Base-by-base conservation (phyloP, 2,888 invertebrate genomes). In the Eilema depressum region DNA sequence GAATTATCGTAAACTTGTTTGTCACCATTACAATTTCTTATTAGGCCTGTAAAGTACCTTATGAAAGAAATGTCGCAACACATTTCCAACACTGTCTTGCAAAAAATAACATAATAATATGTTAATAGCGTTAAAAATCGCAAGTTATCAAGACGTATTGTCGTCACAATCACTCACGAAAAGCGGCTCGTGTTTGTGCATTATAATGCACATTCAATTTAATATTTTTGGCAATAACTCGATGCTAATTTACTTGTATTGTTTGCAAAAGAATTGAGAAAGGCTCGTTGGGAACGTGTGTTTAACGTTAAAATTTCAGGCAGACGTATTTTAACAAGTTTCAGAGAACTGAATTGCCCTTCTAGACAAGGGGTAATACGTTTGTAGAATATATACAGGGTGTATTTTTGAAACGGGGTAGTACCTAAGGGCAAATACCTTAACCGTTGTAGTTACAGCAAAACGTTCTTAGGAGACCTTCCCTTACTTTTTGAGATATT, bases 251-350 rank as follows among this genome's bases (percentile, higher is more conserved):
- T 56, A 25, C 33, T 57, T 30, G 33, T 23, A 14, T 20, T 57
- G 37, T 66, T 66, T 59, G n/a, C 61, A 20, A 81, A 70, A 59
- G 1, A 10, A 23, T 61, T 67, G 8, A 73, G 64, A 23, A 53
- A 61, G 33, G 14, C 30, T 47, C 12, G 53, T 28, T 47, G 28
- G 1, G n/a, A 23, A 65, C 23, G 23, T 56, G 53, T 20, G 23
- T 37, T 57, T 33, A 20, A 57, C 20, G 17, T 47, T n/a, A 30
- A 12, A 5, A 61, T 33, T 11, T n/a, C n/a, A n/a, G 4, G 30
- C 33, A 61, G 20, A n/a, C n/a, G 20, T 33, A 28, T 30, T 28
- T 0, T 61, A 61, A 30, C 3, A 30, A 12, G n/a, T 11, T 61
- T 61, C 20, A 5, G 7, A 30, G 30, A 59, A 41, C 2, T 33